Evolutionary conservation across 2,888 invertebrate genomes (phyloP).

Genomic region (Ophioninae sp.): DNA sequence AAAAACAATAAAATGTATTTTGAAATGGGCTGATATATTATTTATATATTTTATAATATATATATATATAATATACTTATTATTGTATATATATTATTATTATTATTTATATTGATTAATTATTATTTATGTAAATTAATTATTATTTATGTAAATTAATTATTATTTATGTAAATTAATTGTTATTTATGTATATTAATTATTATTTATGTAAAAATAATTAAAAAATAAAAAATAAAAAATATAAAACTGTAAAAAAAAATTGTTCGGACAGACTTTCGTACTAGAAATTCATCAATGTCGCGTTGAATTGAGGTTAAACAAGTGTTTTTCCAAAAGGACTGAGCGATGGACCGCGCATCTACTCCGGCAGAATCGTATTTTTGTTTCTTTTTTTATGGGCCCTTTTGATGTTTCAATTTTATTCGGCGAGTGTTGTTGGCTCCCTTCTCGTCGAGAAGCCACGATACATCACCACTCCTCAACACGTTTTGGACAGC

Average conservation of each 20-base stretch:
- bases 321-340: slow-evolving; percentile 76
- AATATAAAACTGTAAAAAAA: too few species aligned
- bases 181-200: not conserved
- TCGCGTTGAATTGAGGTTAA: not conserved
- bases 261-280: not conserved
- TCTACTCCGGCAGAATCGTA: slow-evolving; percentile 80
- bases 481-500: slow-evolving; percentile 75
- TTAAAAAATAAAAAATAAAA: too few species aligned
- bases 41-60: too few species aligned
- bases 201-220: too few species aligned
- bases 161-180: too few species aligned
- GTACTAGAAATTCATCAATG: too few species aligned
- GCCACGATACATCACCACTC: slow-evolving; percentile 74
- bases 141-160: too few species aligned
- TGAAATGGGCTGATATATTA: too few species aligned
- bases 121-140: too few species aligned
- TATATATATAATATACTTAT: not conserved
- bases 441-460: slow-evolving; percentile 76
- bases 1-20: too few species aligned
- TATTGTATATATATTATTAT: not conserved
- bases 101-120: too few species aligned
- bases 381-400: slow-evolving; percentile 74
- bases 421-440: slow-evolving; percentile 79
- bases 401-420: slow-evolving; percentile 77
- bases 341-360: slow-evolving; percentile 79